A percentile compares a stretch with the other conserved stretches of the same genome.
These are phyloP conservation scores for Rostratula benghalensis DNA, from an alignment of 2,113 vertebrate species.

Conservation along the genomic window DNA sequence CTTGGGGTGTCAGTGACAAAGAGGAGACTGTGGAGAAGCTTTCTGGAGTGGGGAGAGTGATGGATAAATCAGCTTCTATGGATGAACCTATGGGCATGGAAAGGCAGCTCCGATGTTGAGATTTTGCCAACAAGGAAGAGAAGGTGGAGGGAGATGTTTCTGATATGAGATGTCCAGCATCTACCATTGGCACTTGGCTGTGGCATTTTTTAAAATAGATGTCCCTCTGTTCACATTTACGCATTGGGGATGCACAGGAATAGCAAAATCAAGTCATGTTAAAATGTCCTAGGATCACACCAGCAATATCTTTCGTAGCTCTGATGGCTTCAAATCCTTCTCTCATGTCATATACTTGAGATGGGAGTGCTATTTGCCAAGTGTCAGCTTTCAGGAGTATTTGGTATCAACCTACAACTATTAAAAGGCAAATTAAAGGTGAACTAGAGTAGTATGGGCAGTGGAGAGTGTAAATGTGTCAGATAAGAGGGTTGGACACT, in stretches of 20 bases:
- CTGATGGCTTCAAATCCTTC: conserved; percentile 33
- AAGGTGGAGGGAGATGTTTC: conserved; percentile 22
- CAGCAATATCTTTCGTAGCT: conserved; percentile 5
- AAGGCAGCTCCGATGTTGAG: not conserved
- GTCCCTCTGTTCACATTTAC: not conserved
- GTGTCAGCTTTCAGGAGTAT: conserved; percentile 70
- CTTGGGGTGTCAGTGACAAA: conserved; percentile 2
- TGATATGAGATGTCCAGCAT: not conserved
- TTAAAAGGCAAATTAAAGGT: conserved; percentile 75
- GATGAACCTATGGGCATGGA: not conserved
- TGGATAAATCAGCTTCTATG: not conserved
- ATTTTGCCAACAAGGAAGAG: not conserved
- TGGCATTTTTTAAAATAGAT: conserved; percentile 49
- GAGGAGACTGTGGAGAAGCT: not conserved
- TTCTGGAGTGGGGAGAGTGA: not conserved
- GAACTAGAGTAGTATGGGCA: conserved; percentile 46
- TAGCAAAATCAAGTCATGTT: conserved; percentile 6
- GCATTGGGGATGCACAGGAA: not conserved
- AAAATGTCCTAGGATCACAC: conserved; percentile 33
- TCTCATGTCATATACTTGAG: conserved; percentile 26
- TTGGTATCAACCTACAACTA: conserved; percentile 58
- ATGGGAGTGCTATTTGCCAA: conserved; percentile 14
- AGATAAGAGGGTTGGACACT: not conserved
- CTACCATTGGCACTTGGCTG: not conserved
- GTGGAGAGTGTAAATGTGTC: conserved; percentile 8